These are phyloP conservation scores for Pycnonotus jocosus DNA, from an alignment of 2,113 vertebrate genomes.

Conservation along the genomic window DNA sequence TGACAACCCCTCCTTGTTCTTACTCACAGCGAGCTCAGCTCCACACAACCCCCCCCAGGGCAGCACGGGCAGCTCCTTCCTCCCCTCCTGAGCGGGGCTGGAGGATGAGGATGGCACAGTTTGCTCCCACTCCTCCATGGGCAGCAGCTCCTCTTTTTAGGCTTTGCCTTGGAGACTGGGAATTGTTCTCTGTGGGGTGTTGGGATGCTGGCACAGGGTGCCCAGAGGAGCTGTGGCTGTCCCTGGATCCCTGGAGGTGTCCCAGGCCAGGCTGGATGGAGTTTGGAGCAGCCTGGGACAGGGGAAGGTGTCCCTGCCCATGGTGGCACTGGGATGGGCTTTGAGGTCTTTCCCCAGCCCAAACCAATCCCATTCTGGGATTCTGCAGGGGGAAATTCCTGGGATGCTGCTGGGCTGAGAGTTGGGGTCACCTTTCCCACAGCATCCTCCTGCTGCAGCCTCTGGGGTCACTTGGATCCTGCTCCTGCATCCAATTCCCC, in stretches of 20 bases:
- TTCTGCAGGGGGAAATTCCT: fast-evolving
- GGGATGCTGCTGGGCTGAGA: background rate
- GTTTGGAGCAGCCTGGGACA: background rate
- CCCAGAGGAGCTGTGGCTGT: background rate
- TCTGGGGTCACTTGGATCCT: fast-evolving
- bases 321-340: background rate
- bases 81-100: background rate
- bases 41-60: background rate
- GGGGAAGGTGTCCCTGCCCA: background rate
- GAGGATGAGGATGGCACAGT: background rate
- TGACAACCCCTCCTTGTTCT: background rate
- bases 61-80: background rate
- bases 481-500: fast-evolving
- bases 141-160: background rate
- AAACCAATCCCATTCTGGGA: no score
- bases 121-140: background rate
- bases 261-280: fast-evolving
- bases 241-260: background rate
- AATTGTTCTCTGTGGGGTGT: background rate
- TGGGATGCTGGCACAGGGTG: background rate
- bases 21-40: background rate
- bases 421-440: background rate
- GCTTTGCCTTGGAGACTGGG: background rate
- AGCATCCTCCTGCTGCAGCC: background rate
- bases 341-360: background rate